These are phyloP conservation scores for Ephydatia muelleri DNA, from an alignment of 37 sponge, comb jelly and placozoan species.

Conservation along the genomic window DNA sequence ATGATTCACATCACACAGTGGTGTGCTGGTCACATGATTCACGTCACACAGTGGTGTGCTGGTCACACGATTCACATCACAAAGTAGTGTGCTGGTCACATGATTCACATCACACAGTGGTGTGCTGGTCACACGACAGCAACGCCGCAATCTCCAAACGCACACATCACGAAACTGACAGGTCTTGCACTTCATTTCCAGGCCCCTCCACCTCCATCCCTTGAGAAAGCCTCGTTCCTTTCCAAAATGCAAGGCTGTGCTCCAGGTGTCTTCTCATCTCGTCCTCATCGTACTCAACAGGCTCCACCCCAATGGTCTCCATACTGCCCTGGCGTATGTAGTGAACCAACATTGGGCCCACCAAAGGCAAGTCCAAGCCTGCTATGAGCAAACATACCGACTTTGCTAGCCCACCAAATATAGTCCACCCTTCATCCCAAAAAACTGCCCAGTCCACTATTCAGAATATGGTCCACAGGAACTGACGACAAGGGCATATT, in stretches of 20 bases:
- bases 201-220: constrained; percentile 49
- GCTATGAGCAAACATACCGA: constrained; percentile 10
- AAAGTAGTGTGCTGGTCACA: too few species aligned
- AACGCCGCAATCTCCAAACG: constrained; percentile 33
- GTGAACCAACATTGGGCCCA: constrained; percentile 27
- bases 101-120: too few species aligned
- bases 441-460: constrained; percentile 1
- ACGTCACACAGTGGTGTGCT: too few species aligned
- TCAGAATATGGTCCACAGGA: constrained; percentile 10
- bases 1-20: too few species aligned
- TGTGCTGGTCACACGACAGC: too few species aligned
- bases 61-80: too few species aligned
- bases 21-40: too few species aligned
- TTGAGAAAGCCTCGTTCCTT: constrained; percentile 12
- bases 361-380: constrained; percentile 36
- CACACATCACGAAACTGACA: constrained; percentile 57
- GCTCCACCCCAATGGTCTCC: constrained; percentile 29
- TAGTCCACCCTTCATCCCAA: background rate
- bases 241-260: constrained; percentile 32
- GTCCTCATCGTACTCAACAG: constrained; percentile 24
- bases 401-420: constrained; percentile 16
- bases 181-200: constrained; percentile 47
- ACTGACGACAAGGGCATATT: background rate
- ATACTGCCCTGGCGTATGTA: constrained; percentile 33
- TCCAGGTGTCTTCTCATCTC: constrained; percentile 16